A percentile compares a stretch with the other conserved stretches of the same genome.
phyloP scores from a whole-genome alignment of 2,888 invertebrate species.

The Hipparchia sbordonii region DNA sequence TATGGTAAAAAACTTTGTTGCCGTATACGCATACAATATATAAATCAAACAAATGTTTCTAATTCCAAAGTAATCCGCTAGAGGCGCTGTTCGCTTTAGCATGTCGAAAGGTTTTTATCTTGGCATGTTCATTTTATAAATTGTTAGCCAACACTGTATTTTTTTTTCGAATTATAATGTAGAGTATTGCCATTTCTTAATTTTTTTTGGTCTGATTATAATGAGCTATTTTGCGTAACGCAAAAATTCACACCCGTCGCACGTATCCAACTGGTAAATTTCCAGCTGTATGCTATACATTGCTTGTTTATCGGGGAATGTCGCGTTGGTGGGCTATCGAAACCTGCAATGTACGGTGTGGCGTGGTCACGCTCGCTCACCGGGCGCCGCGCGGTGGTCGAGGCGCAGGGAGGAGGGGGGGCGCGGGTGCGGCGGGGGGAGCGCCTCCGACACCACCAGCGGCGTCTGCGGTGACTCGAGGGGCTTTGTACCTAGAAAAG shows the following conservation, averaged over 20 bases:
- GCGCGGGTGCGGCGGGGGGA: constrained; percentile 74
- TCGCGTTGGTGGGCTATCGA: constrained; percentile 54
- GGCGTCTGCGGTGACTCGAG: constrained; percentile 94
- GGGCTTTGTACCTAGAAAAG: constrained; percentile 85
- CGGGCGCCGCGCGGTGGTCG: constrained; percentile 82
- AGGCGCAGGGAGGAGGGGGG: constrained; percentile 79
- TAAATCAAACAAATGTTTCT: no score
- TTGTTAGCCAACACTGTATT: no score
- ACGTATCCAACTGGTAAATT: constrained; percentile 25
- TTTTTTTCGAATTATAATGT: background rate
- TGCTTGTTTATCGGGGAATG: constrained; percentile 58
- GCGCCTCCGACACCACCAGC: constrained; percentile 80
- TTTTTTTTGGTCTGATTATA: background rate
- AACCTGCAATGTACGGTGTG: constrained; percentile 70
- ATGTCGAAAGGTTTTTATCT: no score
- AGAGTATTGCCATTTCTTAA: background rate
- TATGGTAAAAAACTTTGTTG: no score
- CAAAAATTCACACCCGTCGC: constrained; percentile 5
- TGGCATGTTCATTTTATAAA: no score
- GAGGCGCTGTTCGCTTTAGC: no score
- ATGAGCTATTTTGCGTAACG: background rate
- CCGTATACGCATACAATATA: no score
- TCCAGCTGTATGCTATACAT: constrained; percentile 35
- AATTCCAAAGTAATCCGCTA: no score
- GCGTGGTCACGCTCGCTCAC: constrained; percentile 79